These are phyloP conservation scores for Lasiurus borealis DNA, from an alignment of 2,113 vertebrate genomes.

Conservation along the genomic window DNA sequence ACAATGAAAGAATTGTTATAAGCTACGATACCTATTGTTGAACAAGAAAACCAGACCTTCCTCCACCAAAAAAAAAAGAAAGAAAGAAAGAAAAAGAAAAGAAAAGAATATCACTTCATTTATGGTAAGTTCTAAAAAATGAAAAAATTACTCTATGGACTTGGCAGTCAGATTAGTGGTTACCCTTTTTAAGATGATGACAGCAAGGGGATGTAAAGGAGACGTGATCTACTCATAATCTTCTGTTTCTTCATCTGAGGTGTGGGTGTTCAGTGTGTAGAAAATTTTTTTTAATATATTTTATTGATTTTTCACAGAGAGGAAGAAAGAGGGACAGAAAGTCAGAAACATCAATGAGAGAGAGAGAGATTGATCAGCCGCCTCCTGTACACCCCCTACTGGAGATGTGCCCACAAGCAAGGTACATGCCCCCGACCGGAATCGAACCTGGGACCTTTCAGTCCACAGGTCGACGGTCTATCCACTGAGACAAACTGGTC, in stretches of 20 bases:
- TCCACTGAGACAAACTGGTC: too few species aligned
- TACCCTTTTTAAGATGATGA: background rate
- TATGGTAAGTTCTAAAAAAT: background rate
- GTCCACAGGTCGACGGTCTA: too few species aligned
- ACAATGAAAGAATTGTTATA: background rate
- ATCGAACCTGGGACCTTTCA: too few species aligned
- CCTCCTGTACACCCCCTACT: too few species aligned
- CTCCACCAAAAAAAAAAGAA: background rate
- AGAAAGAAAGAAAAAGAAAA: background rate
- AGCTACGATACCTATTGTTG: background rate
- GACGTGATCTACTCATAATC: background rate
- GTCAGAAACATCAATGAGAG: too few species aligned
- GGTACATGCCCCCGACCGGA: too few species aligned
- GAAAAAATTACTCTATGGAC: background rate
- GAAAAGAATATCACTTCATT: background rate
- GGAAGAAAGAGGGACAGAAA: too few species aligned
- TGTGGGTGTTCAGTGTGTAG: background rate
- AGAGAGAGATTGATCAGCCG: too few species aligned
- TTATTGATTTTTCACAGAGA: too few species aligned
- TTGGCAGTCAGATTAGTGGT: background rate
- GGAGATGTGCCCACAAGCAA: too few species aligned
- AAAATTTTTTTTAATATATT: too few species aligned
- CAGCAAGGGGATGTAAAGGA: background rate
- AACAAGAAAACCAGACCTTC: background rate
- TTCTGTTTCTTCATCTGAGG: background rate